Evolutionary conservation across 2,888 invertebrate genomes (phyloP).

Genomic region (Dilophus febrilis): DNA sequence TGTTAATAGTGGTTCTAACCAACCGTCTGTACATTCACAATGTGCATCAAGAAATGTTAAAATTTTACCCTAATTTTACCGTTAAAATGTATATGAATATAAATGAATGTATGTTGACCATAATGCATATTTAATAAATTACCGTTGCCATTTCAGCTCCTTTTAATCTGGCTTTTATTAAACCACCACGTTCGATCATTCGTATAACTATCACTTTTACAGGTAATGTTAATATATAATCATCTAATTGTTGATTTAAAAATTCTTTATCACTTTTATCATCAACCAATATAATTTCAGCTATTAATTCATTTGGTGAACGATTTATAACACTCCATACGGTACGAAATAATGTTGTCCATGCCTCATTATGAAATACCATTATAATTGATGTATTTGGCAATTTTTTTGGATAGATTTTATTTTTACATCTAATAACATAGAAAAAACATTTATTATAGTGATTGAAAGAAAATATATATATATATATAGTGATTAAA

Average conservation of each 20-base stretch:
- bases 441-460: not conserved
- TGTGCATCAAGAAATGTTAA: slow-evolving; percentile 18
- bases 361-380: slow-evolving; percentile 98
- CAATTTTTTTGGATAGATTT: slow-evolving; percentile 56
- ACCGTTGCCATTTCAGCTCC: slow-evolving; percentile 13
- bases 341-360: slow-evolving; percentile 88
- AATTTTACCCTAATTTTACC: slow-evolving; percentile 7
- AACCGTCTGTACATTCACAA: slow-evolving; percentile 13
- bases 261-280: slow-evolving; percentile 33
- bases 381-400: slow-evolving; percentile 94
- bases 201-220: not conserved
- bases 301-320: slow-evolving; percentile 70
- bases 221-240: not conserved
- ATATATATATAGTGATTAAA: too few species aligned
- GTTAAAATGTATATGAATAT: not conserved
- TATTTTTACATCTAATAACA: slow-evolving; percentile 53
- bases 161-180: slow-evolving; percentile 14
- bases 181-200: slow-evolving; percentile 9
- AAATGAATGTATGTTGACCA: not conserved
- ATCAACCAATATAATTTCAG: slow-evolving; percentile 79
- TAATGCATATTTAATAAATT: not conserved
- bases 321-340: slow-evolving; percentile 94
- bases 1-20: slow-evolving; percentile 23
- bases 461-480: not conserved
- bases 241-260: slow-evolving; percentile 29